These are phyloP conservation scores for Drosophila watanabei DNA, from an alignment of 1,140 invertebrate genomes.

Conservation along the genomic window DNA sequence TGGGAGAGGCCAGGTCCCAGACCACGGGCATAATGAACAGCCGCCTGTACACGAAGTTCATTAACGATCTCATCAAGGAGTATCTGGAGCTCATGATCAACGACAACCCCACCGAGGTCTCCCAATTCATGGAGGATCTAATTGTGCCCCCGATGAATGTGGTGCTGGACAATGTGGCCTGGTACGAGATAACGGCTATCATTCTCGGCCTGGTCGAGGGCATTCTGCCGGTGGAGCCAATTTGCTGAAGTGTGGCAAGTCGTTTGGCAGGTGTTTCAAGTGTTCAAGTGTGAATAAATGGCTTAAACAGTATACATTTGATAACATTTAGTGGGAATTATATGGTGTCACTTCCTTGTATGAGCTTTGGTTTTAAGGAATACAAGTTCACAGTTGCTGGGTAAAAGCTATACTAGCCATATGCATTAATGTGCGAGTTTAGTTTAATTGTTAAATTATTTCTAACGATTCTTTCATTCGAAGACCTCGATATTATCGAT, in stretches of 20 bases:
- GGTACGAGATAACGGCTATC: slow-evolving; percentile 74
- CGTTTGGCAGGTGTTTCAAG: slow-evolving; percentile 31
- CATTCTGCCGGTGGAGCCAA: slow-evolving; percentile 64
- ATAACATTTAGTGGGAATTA: slow-evolving; percentile 31
- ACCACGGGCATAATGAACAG: slow-evolving; percentile 66
- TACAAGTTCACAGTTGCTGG: background rate
- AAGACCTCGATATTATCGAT: no score
- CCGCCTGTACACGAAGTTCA: slow-evolving; percentile 47
- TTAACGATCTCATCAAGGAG: slow-evolving; percentile 68
- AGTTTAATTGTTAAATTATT: no score
- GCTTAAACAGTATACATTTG: slow-evolving; percentile 1
- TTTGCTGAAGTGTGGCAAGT: slow-evolving; percentile 54
- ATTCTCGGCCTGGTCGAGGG: slow-evolving; percentile 67
- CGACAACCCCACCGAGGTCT: slow-evolving; percentile 65
- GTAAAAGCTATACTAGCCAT: background rate
- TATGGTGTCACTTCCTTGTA: background rate
- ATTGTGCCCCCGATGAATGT: slow-evolving; percentile 64
- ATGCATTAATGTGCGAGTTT: no score
- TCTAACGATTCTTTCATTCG: no score
- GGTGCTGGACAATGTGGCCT: slow-evolving; percentile 64
- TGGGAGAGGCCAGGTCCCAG: slow-evolving; percentile 60
- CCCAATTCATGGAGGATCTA: slow-evolving; percentile 60
- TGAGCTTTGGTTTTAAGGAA: background rate
- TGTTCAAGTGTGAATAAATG: slow-evolving; percentile 30
- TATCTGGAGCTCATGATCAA: slow-evolving; percentile 67